These are phyloP conservation scores for Apodemus speciosus DNA, from an alignment of 2,113 vertebrate genomes.

Conservation along the genomic window DNA sequence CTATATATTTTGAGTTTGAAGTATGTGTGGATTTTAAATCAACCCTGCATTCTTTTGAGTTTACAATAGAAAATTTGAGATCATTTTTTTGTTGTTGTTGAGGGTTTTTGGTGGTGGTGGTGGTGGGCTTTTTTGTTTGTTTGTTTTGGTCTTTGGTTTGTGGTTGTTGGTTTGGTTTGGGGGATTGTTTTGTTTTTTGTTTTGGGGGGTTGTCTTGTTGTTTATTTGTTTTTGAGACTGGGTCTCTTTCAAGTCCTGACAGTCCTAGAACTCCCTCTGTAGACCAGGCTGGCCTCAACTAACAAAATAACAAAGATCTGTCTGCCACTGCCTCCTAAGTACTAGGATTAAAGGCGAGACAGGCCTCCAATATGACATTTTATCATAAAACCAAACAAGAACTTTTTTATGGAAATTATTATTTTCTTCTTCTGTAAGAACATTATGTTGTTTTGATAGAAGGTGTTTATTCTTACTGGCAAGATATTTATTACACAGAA, in stretches of 20 bases:
- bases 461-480: not conserved
- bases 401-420: not conserved
- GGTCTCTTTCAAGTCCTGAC: not conserved
- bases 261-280: not conserved
- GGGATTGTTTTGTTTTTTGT: not conserved
- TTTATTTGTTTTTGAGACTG: not conserved
- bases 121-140: too few relatives aligned
- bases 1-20: not conserved
- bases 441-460: not conserved
- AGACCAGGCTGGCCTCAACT: not conserved
- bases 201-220: not conserved
- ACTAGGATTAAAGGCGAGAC: not conserved
- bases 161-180: too few relatives aligned
- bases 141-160: too few relatives aligned
- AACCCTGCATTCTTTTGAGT: not conserved
- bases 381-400: slow-evolving; percentile 49
- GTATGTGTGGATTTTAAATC: not conserved
- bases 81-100: not conserved
- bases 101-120: not conserved
- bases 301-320: not conserved
- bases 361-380: not conserved
- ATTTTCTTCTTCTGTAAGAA: slow-evolving; percentile 28
- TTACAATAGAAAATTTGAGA: slow-evolving; percentile 41
- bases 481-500: slow-evolving; percentile 23
- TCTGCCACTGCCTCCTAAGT: not conserved